Evolutionary conservation across 2,113 vertebrate genomes (phyloP), one percentile per base, ranked within the genome.

Genomic region (Cricetomys ansorgei): DNA sequence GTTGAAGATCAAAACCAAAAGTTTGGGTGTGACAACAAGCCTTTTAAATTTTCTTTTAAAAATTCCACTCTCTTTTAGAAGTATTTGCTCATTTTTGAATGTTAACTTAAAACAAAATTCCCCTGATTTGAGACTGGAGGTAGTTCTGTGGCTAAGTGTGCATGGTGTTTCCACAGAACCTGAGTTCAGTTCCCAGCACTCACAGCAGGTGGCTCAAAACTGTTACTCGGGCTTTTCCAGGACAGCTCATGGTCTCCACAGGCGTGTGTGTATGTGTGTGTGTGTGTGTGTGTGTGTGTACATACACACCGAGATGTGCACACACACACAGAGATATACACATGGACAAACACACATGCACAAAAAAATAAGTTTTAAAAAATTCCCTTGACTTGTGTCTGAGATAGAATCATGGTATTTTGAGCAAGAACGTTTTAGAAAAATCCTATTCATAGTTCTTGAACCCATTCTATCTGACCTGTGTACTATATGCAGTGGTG

Each of bases 401-500:
- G 31, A 92, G 88, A 15, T 43, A 94, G 73, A 92, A 89, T 25
- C 5, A 6, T 88, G 37, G 29, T 93, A 27, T 89, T 57, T 94
- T 76, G 27, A 95, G 89, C 57, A 91, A 27, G 40, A 85, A 77
- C 50, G 62, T 69, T 95, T 92, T 73, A 90, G 65, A 86, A 91
- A 88, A 3, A 89, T 48, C 40, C 1, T 90, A 13, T 88, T 27
- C 19, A 65, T 81, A 57, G 77, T 72, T 43, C 34, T 95, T 84
- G 64, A 55, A 69, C 85, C 2, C 15, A 88, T 79, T 73, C n/a
- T 15, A n/a, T 64, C 8, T 84, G 7, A 6, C n/a, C 87, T 94
- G 91, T 83, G 1, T 64, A 57, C 19, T 40, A 31, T 34, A 3
- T 53, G 8, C 29, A 76, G 65, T 96, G 91, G 98, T 98, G 97